Evolutionary conservation across 2,888 invertebrate genomes (phyloP), one percentile per base, ranked within the genome.

Genomic region (Tanypteryx hageni): DNA sequence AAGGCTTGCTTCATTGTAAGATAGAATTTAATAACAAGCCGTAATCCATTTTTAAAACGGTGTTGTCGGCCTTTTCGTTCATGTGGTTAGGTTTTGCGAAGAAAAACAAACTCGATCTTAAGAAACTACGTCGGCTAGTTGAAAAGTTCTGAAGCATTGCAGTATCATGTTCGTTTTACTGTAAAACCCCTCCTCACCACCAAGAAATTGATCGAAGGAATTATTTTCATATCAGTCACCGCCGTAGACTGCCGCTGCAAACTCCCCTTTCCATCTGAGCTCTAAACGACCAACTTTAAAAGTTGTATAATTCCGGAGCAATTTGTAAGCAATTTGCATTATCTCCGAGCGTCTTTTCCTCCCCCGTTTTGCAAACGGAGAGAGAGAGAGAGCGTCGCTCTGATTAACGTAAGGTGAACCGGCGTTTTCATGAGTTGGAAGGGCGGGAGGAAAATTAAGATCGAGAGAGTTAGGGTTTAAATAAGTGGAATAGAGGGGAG

Each of bases 251-350:
- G 18, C 85, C 3, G 86, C 59, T 61, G n/a, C n/a, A 13, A 27
- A 13, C 44, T 44, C 16, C 10, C 14, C 10, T 57, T 56, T 83
- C 57, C 18, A 61, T 89, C 64, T 31, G 44, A 44, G 18, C 44
- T 64, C 89, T 64, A 89, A 64, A 16, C 64, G 64, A n/a, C 89
- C n/a, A 89, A 89, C 89, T 89, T 89, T 68, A 89, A 89, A 89
- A 89, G 61, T 89, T 64, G 89, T 64, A 89, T 89, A 89, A 89
- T 64, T 89, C 89, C 18, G 61, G 44, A 44, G 89, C 64, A 64
- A 89, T 89, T 64, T 64, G 89, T 64, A 89, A 89, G 64, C 89
- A 89, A 89, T 89, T 89, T 89, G 89, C 89, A 64, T 89, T 89
- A 89, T 64, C 22, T 76, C 76, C 22, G 76, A 22, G 27, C 13